Evolutionary conservation across 2,888 invertebrate species (phyloP), one percentile per base, ranked within the genome.

Genomic region (Plusia festucae): DNA sequence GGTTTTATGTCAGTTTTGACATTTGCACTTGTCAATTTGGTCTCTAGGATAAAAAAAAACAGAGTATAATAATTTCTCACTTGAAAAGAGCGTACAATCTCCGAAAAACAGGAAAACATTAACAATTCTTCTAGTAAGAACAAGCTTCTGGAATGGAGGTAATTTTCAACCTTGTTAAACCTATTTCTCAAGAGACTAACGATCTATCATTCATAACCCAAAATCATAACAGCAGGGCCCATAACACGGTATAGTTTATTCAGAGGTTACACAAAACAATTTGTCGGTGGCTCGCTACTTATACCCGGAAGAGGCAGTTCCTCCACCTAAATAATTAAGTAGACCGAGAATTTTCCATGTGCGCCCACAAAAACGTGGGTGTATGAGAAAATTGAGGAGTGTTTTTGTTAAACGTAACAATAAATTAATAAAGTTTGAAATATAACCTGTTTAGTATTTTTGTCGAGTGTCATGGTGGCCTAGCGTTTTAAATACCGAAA

Each of bases 241-340:
- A 62, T 34, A 46, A 34, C 34, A 44, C 15, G 32, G 2, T 44
- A 66, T 67, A 11, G 30, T 34, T 67, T 70, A 74, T 74, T 70
- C 61, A 70, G 46, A 1, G 5, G 24, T 22, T 6, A 18, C 54
- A 64, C 60, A 60, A 60, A 64, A 67, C 70, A 74, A 60, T 67
- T 70, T 49, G 53, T 34, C 46, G 51, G 18, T 16, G 46, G 53
- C 27, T 53, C 44, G 32, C 51, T 59, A 32, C 30, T 32, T 9
- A 27, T 40, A 7, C 34, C 4, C 59, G 64, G 59, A 57, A 61
- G 58, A 58, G 40, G 5, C 32, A 8, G 60, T 53, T 58, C 20
- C 20, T 22, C 61, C 22, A 60, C 54, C 46, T 70, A 15, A 60
- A 74, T 74, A 65, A 64, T 65, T 70, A 67, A 73, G 58, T 51